A percentile compares a stretch with the other conserved stretches of the same genome.
Conservation (phyloP, 2,113 vertebrate genomes). For the Dicentrarchus labrax region DNA sequence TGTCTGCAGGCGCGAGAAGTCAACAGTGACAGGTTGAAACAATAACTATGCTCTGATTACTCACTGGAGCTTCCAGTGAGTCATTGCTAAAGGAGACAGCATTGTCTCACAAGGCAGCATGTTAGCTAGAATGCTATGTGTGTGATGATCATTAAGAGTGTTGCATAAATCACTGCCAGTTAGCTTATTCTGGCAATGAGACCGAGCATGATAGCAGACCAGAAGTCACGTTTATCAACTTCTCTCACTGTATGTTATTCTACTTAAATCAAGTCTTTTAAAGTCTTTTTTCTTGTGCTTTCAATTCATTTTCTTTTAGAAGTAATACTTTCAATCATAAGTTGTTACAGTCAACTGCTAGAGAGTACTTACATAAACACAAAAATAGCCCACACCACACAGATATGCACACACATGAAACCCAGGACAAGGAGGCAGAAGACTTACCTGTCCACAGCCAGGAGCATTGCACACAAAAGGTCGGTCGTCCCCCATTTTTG, state of each 20-base stretch:
- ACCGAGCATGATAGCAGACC: neutral
- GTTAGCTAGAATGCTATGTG: slow-evolving; percentile 26
- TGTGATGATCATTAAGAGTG: slow-evolving; percentile 16
- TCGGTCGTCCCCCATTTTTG: slow-evolving; percentile 97
- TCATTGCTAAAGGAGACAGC: slow-evolving; percentile 75
- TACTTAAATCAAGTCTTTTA: neutral
- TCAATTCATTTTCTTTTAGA: neutral
- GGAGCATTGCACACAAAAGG: slow-evolving; percentile 97
- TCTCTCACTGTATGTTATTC: neutral
- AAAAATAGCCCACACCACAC: slow-evolving; percentile 2
- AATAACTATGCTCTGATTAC: slow-evolving; percentile 76
- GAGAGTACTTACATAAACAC: neutral
- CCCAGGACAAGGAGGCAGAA: slow-evolving; percentile 40
- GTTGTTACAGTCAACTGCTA: neutral
- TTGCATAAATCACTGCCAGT: slow-evolving; percentile 23
- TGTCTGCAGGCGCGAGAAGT: slow-evolving; percentile 76
- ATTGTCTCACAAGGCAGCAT: slow-evolving; percentile 65
- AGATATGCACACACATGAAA: slow-evolving; percentile 53
- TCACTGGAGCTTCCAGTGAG: slow-evolving; percentile 80
- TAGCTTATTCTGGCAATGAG: slow-evolving; percentile 5
- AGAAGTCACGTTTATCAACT: neutral
- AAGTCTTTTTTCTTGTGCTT: slow-evolving; percentile 3
- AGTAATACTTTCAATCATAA: neutral
- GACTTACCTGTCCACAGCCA: slow-evolving; percentile 98
- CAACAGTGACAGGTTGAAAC: slow-evolving; percentile 78